Evolutionary conservation across 2,113 vertebrate species (phyloP), one percentile per base, ranked within the genome.

Genomic region (Megaleporinus macrocephalus): DNA sequence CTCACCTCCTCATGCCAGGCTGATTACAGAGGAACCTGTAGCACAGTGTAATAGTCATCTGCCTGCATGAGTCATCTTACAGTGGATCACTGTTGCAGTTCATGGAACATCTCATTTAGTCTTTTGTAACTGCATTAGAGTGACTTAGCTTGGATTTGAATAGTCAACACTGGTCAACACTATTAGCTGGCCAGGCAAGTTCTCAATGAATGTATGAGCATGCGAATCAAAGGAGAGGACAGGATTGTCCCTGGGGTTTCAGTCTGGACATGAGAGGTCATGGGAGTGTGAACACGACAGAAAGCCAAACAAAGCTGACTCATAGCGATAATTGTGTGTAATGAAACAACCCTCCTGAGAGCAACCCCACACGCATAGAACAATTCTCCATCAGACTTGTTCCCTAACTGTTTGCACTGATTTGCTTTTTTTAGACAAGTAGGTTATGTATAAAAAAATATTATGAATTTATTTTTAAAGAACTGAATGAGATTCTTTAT

Each of bases 291-390:
- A 76, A 76, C 51, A 59, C 18, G 63, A 85, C 47, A 68, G 51
- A 73, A 70, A 75, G 24, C 22, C 62, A 82, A 69, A 62, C 51
- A 83, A 71, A 73, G 29, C 59, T 30, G 57, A 47, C 63, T 72
- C 76, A 70, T 79, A 33, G 63, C 79, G 76, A 84, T 82, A 82
- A 87, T 82, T 76, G 68, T 65, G 59, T 79, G 76, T 79, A 84
- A 87, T 84, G 73, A 82, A 84, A 80, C 57, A 76, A 26, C 47
- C 49, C 47, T 55, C 49, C 47, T 55, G 71, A 66, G 72, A 74
- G 27, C 44, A 74, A 74, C 53, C 80, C 55, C 75, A 70, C 41
- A 63, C 44, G 55, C 29, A 72, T 20, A 77, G 27, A 55, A 10
- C 41, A 22, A 76, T 36, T 27, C 51, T 22, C 22, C 65, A 22